Evolutionary conservation across 2,888 invertebrate species (phyloP).

Genomic region (Anagyrus pseudococci): DNA sequence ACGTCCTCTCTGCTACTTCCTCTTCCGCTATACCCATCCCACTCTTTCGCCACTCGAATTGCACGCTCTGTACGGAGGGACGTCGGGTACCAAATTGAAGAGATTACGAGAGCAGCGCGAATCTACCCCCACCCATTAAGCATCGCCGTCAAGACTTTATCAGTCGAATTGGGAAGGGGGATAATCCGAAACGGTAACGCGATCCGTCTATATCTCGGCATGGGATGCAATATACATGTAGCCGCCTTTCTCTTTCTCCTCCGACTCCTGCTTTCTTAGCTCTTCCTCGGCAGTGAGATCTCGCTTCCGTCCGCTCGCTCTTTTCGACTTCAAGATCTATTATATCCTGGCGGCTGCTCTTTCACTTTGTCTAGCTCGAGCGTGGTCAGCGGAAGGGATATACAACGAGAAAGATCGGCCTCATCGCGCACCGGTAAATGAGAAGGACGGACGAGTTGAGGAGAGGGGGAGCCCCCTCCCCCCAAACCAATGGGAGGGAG

Average conservation of each 20-base stretch:
- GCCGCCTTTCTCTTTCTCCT: background rate
- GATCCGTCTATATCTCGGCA: constrained; percentile 44
- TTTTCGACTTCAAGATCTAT: constrained; percentile 16
- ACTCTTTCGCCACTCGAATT: no score
- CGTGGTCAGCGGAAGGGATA: constrained; percentile 22
- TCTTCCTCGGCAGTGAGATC: no score
- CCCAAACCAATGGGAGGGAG: constrained; percentile 15
- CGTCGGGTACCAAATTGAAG: constrained; percentile 28
- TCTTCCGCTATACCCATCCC: no score
- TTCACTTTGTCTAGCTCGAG: constrained; percentile 28
- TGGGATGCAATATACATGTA: constrained; percentile 39
- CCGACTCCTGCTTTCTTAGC: no score
- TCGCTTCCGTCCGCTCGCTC: constrained; percentile 7
- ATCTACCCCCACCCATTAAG: background rate
- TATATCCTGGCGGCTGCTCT: constrained; percentile 16
- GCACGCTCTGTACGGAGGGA: no score
- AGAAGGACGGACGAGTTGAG: constrained; percentile 8
- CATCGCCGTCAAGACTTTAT: constrained; percentile 36
- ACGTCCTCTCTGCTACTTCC: no score
- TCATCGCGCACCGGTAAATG: constrained; percentile 7
- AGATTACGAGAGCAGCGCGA: constrained; percentile 22
- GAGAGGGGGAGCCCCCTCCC: background rate
- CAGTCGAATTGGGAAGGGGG: constrained; percentile 29
- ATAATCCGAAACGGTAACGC: constrained; percentile 44
- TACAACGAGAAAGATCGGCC: background rate